Conservation (phyloP, 2,797 vertebrate species). For the Poeciliopsis infans region DNA sequence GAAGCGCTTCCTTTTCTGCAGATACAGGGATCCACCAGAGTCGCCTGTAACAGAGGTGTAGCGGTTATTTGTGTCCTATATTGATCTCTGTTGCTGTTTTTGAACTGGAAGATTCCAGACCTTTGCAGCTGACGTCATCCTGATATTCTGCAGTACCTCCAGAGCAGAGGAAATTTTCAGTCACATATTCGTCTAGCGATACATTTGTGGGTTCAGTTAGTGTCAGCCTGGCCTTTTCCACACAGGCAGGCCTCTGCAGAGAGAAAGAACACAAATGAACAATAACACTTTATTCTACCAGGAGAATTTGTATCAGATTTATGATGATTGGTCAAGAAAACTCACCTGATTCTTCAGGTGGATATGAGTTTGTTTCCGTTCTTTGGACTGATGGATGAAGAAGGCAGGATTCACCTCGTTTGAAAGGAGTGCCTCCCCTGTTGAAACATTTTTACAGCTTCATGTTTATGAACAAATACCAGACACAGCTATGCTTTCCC, state of each 20-base stretch:
- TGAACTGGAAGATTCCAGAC: constrained; percentile 43
- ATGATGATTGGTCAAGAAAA: neutral
- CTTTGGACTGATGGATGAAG: constrained; percentile 71
- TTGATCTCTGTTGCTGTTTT: neutral
- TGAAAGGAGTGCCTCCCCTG: constrained; percentile 78
- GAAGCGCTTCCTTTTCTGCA: constrained; percentile 74
- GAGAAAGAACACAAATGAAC: neutral
- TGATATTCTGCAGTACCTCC: constrained; percentile 60
- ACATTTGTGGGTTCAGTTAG: constrained; percentile 54
- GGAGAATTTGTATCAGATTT: neutral
- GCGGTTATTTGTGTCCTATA: neutral
- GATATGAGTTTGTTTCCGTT: constrained; percentile 75
- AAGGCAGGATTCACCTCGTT: constrained; percentile 64
- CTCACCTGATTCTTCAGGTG: constrained; percentile 79
- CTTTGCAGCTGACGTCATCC: constrained; percentile 73
- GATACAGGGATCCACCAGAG: constrained; percentile 80
- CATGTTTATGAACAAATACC: neutral
- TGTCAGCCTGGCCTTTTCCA: constrained; percentile 59
- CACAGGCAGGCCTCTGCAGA: constrained; percentile 73
- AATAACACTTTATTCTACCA: neutral
- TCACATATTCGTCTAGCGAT: constrained; percentile 73
- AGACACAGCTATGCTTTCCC: neutral
- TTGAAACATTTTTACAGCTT: neutral
- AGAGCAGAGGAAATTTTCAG: constrained; percentile 75
- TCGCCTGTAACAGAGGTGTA: constrained; percentile 66